Evolutionary conservation across 2,113 vertebrate species (phyloP).

Genomic region (Gavialis gangeticus): DNA sequence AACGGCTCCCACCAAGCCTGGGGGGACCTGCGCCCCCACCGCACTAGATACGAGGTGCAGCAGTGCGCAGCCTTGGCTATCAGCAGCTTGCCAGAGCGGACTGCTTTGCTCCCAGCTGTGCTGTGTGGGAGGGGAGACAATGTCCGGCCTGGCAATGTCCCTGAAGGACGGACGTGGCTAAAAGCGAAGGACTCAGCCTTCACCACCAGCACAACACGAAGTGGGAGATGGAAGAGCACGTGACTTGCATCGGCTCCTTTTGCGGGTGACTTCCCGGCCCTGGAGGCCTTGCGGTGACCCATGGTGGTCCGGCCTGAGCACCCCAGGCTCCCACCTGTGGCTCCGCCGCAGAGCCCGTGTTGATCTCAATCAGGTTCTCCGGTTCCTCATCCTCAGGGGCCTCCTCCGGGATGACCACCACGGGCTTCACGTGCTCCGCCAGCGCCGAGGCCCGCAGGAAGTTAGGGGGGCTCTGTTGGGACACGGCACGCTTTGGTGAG

Average conservation of each 20-base stretch:
- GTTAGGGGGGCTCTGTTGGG: conserved; percentile 86
- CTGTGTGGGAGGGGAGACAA: neutral
- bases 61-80: neutral
- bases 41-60: too few relatives aligned
- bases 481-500: neutral
- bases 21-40: too few relatives aligned
- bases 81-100: too few relatives aligned
- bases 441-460: conserved; percentile 93
- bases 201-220: neutral
- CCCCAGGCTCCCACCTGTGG: conserved; percentile 49
- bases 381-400: conserved; percentile 91
- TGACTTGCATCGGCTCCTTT: neutral
- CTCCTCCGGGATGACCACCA: conserved; percentile 94
- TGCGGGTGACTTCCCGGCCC: neutral
- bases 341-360: conserved; percentile 70
- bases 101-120: neutral
- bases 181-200: neutral
- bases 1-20: too few relatives aligned
- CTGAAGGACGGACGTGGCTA: too few relatives aligned
- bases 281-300: neutral
- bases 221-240: neutral
- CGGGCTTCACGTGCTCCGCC: conserved; percentile 95
- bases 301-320: too few relatives aligned
- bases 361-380: conserved; percentile 91
- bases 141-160: neutral